Evolutionary conservation across 2,888 invertebrate genomes (phyloP).

Genomic region (Chaetogeoica ovagalla): DNA sequence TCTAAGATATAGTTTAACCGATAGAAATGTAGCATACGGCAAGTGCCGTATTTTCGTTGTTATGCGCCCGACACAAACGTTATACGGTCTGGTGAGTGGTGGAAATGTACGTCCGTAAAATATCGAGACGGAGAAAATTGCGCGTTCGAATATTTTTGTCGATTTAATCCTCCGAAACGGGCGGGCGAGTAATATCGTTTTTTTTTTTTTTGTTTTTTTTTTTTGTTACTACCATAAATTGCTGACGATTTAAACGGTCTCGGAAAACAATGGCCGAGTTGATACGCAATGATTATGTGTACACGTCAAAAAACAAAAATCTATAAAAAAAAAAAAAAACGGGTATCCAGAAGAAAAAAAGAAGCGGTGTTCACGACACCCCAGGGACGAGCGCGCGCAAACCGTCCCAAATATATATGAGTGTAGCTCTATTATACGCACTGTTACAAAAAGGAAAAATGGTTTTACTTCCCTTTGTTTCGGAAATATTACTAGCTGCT

Average conservation of each 20-base stretch:
- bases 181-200: background rate
- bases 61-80: background rate
- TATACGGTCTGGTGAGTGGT: background rate
- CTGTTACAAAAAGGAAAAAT: constrained; percentile 37
- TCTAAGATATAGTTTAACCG: background rate
- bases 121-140: background rate
- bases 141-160: constrained; percentile 26
- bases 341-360: background rate
- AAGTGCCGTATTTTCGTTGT: background rate
- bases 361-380: constrained; percentile 39
- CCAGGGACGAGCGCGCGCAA: constrained; percentile 37
- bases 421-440: constrained; percentile 25
- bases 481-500: constrained; percentile 24
- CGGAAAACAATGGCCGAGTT: constrained; percentile 38
- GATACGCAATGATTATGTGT: constrained; percentile 49
- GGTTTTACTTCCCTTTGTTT: constrained; percentile 9
- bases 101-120: background rate
- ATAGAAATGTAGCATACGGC: constrained; percentile 45
- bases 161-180: constrained; percentile 8
- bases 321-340: background rate
- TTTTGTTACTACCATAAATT: constrained; percentile 20
- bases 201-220: background rate
- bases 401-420: constrained; percentile 35
- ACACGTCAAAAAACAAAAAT: constrained; percentile 13
- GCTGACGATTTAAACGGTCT: constrained; percentile 50